Conservation (phyloP, 92 coral and sea anemone genomes). For the Pocillopora grandis region DNA sequence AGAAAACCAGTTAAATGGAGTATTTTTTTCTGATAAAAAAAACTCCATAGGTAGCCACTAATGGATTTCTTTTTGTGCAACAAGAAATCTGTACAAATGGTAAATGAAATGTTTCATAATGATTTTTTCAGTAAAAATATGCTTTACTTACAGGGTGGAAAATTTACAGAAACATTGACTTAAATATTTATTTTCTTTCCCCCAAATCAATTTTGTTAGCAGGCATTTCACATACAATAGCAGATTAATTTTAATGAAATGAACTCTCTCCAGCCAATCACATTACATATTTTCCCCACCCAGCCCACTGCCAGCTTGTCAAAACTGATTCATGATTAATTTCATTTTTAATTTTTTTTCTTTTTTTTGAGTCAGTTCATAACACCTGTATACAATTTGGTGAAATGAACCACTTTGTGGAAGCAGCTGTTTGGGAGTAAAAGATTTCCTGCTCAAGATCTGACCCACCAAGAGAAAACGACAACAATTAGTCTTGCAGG, state of each 20-base stretch:
- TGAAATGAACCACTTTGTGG: constrained; percentile 33
- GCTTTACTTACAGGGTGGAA: neutral
- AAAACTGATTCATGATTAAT: constrained; percentile 43
- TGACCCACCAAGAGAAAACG: neutral
- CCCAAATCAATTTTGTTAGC: constrained; percentile 15
- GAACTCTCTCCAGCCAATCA: constrained; percentile 29
- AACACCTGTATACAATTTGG: constrained; percentile 36
- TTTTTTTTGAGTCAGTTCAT: constrained; percentile 1
- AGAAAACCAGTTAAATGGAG: constrained; percentile 7
- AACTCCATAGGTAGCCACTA: constrained; percentile 31
- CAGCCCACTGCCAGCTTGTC: constrained; percentile 32
- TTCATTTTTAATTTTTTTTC: constrained; percentile 19
- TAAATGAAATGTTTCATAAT: constrained; percentile 24
- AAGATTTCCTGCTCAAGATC: constrained; percentile 10
- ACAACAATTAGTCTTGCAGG: neutral
- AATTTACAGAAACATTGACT: neutral
- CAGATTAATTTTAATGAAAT: constrained; percentile 35
- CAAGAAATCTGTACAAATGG: constrained; percentile 32
- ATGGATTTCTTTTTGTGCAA: constrained; percentile 13
- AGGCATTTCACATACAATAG: constrained; percentile 29
- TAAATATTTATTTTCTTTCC: constrained; percentile 11
- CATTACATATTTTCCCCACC: constrained; percentile 9
- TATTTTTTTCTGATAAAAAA: constrained; percentile 1
- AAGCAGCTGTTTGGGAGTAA: constrained; percentile 24
- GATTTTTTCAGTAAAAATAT: constrained; percentile 7